phyloP scores from a whole-genome alignment of 2,113 vertebrate genomes.

The human (Homo sapiens) region DNA sequence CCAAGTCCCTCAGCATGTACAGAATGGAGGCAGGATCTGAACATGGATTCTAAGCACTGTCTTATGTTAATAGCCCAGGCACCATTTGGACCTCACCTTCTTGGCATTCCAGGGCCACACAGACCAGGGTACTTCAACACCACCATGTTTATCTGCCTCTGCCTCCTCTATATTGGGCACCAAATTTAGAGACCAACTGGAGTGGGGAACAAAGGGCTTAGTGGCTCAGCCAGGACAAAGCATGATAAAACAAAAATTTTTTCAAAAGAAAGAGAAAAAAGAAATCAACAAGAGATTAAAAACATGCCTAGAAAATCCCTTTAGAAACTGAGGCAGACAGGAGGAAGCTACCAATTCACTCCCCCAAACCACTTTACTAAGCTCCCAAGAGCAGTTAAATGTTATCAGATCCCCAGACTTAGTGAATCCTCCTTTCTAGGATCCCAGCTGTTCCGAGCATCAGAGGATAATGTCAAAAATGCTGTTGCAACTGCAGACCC shows the following conservation, averaged over 20 bases:
- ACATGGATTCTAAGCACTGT: too few relatives aligned
- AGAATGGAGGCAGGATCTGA: not conserved
- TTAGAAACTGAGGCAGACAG: slow-evolving; percentile 27
- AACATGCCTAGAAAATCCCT: not conserved
- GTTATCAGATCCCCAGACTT: slow-evolving; percentile 24
- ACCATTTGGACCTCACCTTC: not conserved
- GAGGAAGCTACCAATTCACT: not conserved
- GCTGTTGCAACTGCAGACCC: not conserved
- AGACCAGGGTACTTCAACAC: not conserved
- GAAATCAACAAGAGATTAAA: not conserved
- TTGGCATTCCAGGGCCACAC: accelerated
- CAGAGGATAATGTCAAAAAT: not conserved
- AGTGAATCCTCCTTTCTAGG: slow-evolving; percentile 10
- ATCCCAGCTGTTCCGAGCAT: slow-evolving; percentile 55
- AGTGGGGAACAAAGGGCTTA: not conserved
- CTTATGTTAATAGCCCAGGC: too few relatives aligned
- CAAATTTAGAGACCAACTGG: not conserved
- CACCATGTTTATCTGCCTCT: not conserved
- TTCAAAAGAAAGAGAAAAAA: not conserved
- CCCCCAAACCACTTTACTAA: not conserved
- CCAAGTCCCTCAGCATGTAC: not conserved
- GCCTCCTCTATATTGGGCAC: not conserved
- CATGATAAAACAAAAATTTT: not conserved
- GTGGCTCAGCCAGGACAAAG: not conserved
- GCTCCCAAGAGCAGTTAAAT: not conserved